Percentiles rank a stretch among this genome's conserved stretches.
Conservation (phyloP, 2,888 invertebrate genomes). For the Anoplius nigerrimus region DNA sequence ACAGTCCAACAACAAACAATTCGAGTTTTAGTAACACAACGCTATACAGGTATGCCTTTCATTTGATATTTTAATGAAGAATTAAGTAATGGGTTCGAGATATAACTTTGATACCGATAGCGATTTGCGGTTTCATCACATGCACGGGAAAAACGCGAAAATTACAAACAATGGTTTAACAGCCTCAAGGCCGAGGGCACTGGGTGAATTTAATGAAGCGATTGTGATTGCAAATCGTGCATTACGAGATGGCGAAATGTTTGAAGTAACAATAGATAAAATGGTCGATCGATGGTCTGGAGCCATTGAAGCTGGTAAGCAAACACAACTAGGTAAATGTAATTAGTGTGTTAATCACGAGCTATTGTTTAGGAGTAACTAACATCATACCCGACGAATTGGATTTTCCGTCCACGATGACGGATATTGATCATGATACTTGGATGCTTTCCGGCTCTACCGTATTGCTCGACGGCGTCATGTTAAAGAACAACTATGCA, state of each 20-base stretch:
- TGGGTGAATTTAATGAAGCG: conserved; percentile 95
- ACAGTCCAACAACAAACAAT: conserved; percentile 84
- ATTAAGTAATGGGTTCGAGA: background rate
- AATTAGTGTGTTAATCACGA: background rate
- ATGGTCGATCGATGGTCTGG: conserved; percentile 96
- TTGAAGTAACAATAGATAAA: conserved; percentile 92
- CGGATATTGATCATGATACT: conserved; percentile 92
- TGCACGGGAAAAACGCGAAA: conserved; percentile 92
- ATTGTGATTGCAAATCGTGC: conserved; percentile 94
- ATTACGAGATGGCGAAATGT: conserved; percentile 91
- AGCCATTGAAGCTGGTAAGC: conserved; percentile 88
- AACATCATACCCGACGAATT: conserved; percentile 93
- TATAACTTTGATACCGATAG: conserved; percentile 72
- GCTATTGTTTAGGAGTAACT: conserved; percentile 82
- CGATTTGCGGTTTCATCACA: conserved; percentile 90
- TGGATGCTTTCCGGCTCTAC: conserved; percentile 95
- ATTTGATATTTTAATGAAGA: background rate
- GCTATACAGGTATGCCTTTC: conserved; percentile 77
- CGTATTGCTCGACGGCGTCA: conserved; percentile 92
- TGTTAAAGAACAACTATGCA: conserved; percentile 88
- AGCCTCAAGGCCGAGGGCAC: conserved; percentile 89
- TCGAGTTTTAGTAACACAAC: conserved; percentile 87
- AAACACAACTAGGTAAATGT: background rate
- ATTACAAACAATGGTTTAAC: conserved; percentile 90
- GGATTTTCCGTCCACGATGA: conserved; percentile 91